A percentile compares a stretch with the other conserved stretches of the same genome.
Evolutionary conservation across 2,888 invertebrate genomes (phyloP).

Genomic region (Dyspetes luteomarginatus): DNA sequence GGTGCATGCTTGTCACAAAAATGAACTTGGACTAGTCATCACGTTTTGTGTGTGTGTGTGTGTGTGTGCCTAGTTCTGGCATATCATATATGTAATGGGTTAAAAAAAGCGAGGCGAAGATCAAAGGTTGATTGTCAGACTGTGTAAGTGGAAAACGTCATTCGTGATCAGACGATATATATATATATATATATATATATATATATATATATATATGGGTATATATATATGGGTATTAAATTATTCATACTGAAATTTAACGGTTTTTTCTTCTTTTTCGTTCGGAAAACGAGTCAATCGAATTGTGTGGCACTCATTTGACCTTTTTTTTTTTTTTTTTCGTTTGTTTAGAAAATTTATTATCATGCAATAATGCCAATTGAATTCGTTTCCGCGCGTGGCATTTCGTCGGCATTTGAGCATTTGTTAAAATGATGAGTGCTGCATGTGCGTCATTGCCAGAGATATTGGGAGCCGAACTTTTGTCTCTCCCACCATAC

Average conservation of each 20-base stretch:
- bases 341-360: no score
- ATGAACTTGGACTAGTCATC: slow-evolving; percentile 47
- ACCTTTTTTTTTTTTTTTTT: background rate
- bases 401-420: no score
- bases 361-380: no score
- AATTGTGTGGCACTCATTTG: background rate
- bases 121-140: background rate
- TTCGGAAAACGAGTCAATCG: background rate
- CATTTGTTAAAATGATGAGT: no score
- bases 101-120: slow-evolving; percentile 1
- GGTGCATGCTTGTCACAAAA: slow-evolving; percentile 42
- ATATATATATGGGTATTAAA: no score
- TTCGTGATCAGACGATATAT: no score
- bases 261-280: background rate
- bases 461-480: no score
- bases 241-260: background rate
- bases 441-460: no score
- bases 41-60: background rate
- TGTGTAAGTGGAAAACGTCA: slow-evolving; percentile 42
- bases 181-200: no score
- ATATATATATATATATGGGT: no score
- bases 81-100: background rate
- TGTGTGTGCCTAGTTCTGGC: background rate
- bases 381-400: no score
- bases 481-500: no score